Percentiles rank a stretch among this genome's conserved stretches.
These are phyloP conservation scores for Drosophila melanica DNA, from an alignment of 1,140 invertebrate genomes.

Conservation along the genomic window DNA sequence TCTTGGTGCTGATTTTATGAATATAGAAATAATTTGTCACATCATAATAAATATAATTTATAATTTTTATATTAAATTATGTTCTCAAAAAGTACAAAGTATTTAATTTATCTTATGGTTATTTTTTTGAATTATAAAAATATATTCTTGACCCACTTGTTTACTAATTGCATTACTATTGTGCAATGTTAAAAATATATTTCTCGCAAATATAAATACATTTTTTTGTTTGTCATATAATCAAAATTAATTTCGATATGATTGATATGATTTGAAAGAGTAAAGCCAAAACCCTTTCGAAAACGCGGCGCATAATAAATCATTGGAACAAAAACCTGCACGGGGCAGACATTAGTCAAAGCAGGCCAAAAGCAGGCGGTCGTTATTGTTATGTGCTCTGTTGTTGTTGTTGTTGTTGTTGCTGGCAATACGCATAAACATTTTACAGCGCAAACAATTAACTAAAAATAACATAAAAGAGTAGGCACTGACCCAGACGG, in stretches of 20 bases:
- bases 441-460: slow-evolving; percentile 80
- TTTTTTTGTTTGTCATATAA: slow-evolving; percentile 54
- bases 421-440: slow-evolving; percentile 75
- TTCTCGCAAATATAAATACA: no score
- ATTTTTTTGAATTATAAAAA: no score
- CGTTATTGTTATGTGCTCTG: slow-evolving; percentile 36
- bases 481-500: slow-evolving; percentile 56
- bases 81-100: no score
- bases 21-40: no score
- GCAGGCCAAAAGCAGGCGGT: slow-evolving; percentile 66
- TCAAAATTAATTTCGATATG: slow-evolving; percentile 75
- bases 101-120: no score
- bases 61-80: no score
- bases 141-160: slow-evolving; percentile 7
- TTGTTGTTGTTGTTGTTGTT: slow-evolving; percentile 32
- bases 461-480: slow-evolving; percentile 78
- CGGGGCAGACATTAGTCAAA: slow-evolving; percentile 78
- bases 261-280: slow-evolving; percentile 64
- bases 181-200: no score
- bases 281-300: slow-evolving; percentile 56
- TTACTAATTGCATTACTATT: not conserved
- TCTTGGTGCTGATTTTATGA: no score
- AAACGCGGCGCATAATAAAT: slow-evolving; percentile 68
- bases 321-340: slow-evolving; percentile 68
- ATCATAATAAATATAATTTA: no score